phyloP scores from a whole-genome alignment of 1,140 invertebrate species.

The Trichoplusia ni region DNA sequence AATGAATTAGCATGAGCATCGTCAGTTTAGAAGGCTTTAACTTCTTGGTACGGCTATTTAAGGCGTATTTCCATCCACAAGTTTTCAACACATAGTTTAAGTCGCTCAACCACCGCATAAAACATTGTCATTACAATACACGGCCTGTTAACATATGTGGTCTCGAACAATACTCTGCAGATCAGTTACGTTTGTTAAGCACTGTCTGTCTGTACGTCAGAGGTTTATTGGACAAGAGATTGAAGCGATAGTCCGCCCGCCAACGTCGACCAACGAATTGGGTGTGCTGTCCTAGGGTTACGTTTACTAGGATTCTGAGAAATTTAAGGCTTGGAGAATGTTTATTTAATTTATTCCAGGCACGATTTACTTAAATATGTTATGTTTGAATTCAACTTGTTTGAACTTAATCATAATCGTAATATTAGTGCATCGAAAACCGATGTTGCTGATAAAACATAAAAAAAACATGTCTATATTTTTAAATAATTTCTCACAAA shows the following conservation, averaged over 20 bases:
- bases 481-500: too few species aligned
- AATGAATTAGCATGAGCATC: too few species aligned
- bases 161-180: conserved; percentile 45
- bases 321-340: too few species aligned
- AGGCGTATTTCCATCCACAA: neutral
- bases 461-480: too few species aligned
- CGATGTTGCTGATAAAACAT: too few species aligned
- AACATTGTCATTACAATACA: conserved; percentile 28
- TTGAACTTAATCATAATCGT: too few species aligned
- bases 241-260: conserved; percentile 48
- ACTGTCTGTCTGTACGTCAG: conserved; percentile 50
- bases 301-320: conserved; percentile 14
- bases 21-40: too few species aligned
- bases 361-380: too few species aligned
- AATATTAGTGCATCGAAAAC: too few species aligned
- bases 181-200: conserved; percentile 54
- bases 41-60: too few species aligned
- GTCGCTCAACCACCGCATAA: conserved; percentile 16
- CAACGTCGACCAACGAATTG: conserved; percentile 45
- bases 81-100: conserved; percentile 6
- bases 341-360: too few species aligned
- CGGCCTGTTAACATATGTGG: conserved; percentile 35
- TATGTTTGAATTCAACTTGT: too few species aligned
- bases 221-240: conserved; percentile 54
- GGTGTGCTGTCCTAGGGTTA: conserved; percentile 15